Conservation (phyloP, 2,888 invertebrate genomes). For the Ceramica pisi region DNA sequence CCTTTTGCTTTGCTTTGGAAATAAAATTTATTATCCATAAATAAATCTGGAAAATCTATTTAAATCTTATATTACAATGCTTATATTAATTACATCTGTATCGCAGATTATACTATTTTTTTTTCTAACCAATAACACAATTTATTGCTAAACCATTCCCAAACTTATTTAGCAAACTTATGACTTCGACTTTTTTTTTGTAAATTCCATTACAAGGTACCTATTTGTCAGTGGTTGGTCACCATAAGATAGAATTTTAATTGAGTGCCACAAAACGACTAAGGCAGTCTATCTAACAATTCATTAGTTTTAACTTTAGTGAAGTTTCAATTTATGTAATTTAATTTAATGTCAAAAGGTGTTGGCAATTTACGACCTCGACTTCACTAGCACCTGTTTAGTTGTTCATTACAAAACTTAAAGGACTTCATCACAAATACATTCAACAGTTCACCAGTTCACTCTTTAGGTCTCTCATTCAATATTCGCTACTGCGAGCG, state of each 20-base stretch:
- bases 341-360: no score
- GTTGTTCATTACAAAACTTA: neutral
- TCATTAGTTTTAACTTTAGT: no score
- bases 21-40: neutral
- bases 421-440: neutral
- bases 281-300: no score
- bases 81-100: slow-evolving; percentile 8
- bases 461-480: slow-evolving; percentile 26
- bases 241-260: no score
- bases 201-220: no score
- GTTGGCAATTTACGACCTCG: no score
- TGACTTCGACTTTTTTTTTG: no score
- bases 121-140: slow-evolving; percentile 21
- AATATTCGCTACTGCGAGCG: slow-evolving; percentile 59
- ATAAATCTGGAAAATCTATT: neutral
- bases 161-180: neutral
- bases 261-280: no score
- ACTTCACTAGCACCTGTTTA: neutral
- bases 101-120: slow-evolving; percentile 29
- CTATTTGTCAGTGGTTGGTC: no score
- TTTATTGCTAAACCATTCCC: slow-evolving; percentile 25
- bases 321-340: no score
- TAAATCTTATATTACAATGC: slow-evolving; percentile 9
- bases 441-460: slow-evolving; percentile 22
- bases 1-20: neutral